Conservation (phyloP, 2,113 vertebrate genomes). For the Phyllopteryx taeniolatus region DNA sequence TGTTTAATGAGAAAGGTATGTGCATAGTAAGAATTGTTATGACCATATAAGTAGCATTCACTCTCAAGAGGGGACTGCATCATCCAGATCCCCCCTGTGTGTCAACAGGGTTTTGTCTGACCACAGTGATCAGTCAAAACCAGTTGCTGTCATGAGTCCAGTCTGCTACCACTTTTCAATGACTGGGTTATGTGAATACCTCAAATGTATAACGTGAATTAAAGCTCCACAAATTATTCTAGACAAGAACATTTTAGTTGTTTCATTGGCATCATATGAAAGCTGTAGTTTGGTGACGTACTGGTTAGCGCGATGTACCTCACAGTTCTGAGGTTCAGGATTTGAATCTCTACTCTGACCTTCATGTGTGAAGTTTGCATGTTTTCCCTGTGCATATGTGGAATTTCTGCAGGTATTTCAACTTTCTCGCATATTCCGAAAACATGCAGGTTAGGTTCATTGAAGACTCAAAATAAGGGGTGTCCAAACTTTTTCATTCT, state of each 20-base stretch:
- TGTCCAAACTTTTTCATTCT: no score
- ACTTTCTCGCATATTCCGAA: no score
- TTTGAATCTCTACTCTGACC: no score
- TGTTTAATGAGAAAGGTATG: constrained; percentile 78
- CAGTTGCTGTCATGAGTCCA: constrained; percentile 9
- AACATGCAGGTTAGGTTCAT: no score
- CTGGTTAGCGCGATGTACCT: no score
- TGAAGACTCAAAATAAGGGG: no score
- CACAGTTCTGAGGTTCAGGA: no score
- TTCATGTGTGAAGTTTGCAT: no score
- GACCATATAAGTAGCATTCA: constrained; percentile 78
- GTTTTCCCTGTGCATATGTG: no score
- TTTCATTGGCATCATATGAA: neutral
- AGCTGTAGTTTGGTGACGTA: no score
- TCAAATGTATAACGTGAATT: neutral
- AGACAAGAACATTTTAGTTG: neutral
- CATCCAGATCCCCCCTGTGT: constrained; percentile 48
- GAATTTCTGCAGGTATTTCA: no score
- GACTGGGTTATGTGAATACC: neutral
- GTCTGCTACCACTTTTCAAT: neutral
- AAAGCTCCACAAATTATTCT: neutral
- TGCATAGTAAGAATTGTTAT: constrained; percentile 72
- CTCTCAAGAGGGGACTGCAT: constrained; percentile 58
- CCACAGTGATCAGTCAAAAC: constrained; percentile 21
- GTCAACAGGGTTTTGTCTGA: constrained; percentile 39